Percentiles rank a stretch among this genome's conserved stretches.
These are phyloP conservation scores for Oreocharis arfaki DNA, from an alignment of 2,113 vertebrate genomes.

Conservation along the genomic window DNA sequence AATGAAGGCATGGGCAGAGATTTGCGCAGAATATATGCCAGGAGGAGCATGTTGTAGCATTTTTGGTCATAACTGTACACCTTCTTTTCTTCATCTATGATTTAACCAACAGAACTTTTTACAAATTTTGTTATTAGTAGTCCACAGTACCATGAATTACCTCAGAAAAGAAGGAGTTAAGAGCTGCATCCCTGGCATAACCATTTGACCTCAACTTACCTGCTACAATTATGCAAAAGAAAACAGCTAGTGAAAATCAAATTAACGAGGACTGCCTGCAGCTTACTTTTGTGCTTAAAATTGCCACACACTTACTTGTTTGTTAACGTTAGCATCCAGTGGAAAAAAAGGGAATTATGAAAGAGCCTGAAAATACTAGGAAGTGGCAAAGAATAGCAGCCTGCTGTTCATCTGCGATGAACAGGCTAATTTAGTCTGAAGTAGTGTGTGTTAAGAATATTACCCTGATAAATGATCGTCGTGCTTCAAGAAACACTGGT, in stretches of 20 bases:
- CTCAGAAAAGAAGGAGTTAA: not conserved
- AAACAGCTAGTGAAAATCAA: constrained; percentile 49
- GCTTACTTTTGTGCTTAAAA: not conserved
- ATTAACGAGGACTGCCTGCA: not conserved
- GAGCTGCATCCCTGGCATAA: not conserved
- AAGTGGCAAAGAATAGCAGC: constrained; percentile 27
- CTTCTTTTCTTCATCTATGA: not conserved
- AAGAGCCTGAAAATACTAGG: not conserved
- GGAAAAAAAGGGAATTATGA: not conserved
- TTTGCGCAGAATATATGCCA: not conserved
- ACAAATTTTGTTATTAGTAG: not conserved
- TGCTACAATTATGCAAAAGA: constrained; percentile 24
- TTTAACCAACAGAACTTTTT: not conserved
- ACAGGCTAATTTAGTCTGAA: not conserved
- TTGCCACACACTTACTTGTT: constrained; percentile 35
- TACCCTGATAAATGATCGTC: not conserved
- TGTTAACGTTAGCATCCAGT: constrained; percentile 11
- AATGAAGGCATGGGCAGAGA: not conserved
- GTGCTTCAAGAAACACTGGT: not conserved
- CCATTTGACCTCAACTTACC: not conserved
- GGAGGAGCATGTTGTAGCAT: not conserved
- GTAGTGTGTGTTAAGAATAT: not conserved
- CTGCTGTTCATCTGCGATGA: not conserved
- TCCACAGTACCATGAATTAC: not conserved
- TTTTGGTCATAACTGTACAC: not conserved